Evolutionary conservation across 1,140 invertebrate species (phyloP).

Genomic region (Armadillidium nasatum): DNA sequence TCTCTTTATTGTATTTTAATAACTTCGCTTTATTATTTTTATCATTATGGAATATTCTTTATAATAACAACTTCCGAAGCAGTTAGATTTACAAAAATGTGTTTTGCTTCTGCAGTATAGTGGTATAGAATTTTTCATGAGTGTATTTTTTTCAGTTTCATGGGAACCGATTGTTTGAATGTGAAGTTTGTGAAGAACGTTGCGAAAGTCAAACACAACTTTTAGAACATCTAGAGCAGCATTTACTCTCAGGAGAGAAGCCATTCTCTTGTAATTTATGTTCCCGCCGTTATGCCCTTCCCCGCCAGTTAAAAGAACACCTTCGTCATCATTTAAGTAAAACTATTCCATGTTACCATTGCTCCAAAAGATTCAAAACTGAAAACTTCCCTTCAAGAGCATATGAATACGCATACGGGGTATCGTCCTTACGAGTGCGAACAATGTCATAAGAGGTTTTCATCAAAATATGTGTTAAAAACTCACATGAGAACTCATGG

Average conservation of each 20-base stretch:
- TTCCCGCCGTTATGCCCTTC: constrained; percentile 60
- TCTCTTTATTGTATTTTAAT: too few species aligned
- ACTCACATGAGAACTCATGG: constrained; percentile 70
- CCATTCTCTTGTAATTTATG: constrained; percentile 64
- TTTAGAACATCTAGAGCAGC: constrained; percentile 62
- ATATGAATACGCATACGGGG: constrained; percentile 66
- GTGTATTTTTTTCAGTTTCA: constrained; percentile 31
- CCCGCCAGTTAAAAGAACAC: constrained; percentile 60
- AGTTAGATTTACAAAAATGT: too few species aligned
- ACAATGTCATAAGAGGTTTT: constrained; percentile 65
- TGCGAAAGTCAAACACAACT: constrained; percentile 61
- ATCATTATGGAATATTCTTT: too few species aligned
- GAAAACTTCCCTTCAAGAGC: constrained; percentile 57
- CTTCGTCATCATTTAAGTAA: constrained; percentile 42
- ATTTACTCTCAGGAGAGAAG: constrained; percentile 58
- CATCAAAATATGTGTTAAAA: constrained; percentile 70
- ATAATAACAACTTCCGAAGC: too few species aligned
- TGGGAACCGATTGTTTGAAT: constrained; percentile 58
- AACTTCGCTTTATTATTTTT: too few species aligned
- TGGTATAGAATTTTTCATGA: too few species aligned
- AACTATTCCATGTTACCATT: constrained; percentile 37
- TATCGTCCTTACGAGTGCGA: constrained; percentile 62
- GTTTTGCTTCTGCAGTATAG: too few species aligned
- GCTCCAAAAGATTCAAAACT: constrained; percentile 57
- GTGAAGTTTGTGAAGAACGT: constrained; percentile 63